Evolutionary conservation across 2,113 vertebrate genomes (phyloP).

Genomic region (Cricetomys ansorgei): DNA sequence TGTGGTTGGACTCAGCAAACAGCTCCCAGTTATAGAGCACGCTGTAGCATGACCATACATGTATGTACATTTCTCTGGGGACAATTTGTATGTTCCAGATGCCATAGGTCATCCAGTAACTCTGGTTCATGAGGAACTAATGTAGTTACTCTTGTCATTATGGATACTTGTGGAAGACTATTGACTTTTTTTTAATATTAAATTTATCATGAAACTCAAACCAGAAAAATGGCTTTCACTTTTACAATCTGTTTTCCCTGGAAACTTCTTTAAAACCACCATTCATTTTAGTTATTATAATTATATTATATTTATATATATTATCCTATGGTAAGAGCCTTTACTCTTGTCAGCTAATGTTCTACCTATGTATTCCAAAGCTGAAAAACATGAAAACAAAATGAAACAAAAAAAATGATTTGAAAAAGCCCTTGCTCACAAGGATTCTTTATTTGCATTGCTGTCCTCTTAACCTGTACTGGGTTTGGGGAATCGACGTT

Average conservation of each 20-base stretch:
- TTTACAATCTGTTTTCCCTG: not conserved
- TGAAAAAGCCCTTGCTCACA: not conserved
- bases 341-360: not conserved
- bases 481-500: not conserved
- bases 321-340: not conserved
- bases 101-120: not conserved
- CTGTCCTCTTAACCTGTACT: not conserved
- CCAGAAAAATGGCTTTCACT: not conserved
- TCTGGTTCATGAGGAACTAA: not conserved
- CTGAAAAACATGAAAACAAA: not conserved
- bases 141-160: not conserved
- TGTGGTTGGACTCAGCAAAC: not conserved
- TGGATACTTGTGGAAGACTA: not conserved
- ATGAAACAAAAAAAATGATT: not conserved
- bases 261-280: conserved; percentile 14
- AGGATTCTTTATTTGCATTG: not conserved
- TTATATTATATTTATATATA: no score
- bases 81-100: not conserved
- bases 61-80: not conserved
- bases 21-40: not conserved
- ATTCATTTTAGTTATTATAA: not conserved
- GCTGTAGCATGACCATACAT: not conserved
- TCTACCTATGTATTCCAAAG: not conserved
- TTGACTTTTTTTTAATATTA: not conserved
- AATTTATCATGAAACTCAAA: conserved; percentile 11